Evolutionary conservation across 2,113 vertebrate genomes (phyloP).

Genomic region (Hylia prasina): DNA sequence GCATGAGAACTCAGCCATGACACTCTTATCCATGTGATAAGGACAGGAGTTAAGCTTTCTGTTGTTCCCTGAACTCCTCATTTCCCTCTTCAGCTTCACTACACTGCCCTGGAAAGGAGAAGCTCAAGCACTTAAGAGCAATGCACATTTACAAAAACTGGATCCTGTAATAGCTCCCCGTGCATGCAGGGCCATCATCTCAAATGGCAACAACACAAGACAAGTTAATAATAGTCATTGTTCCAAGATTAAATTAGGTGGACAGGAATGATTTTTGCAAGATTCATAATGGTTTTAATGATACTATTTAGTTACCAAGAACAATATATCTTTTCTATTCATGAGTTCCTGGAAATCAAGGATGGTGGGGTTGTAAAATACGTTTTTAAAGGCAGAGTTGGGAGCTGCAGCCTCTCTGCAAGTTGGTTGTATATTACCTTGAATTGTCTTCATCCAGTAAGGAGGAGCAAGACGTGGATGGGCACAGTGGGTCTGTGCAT

Average conservation of each 20-base stretch:
- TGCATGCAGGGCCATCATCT: conserved; percentile 1
- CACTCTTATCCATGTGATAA: neutral
- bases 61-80: neutral
- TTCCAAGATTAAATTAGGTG: conserved; percentile 44
- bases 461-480: neutral
- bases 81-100: neutral
- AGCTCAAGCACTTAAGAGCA: neutral
- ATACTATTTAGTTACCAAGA: conserved; percentile 43
- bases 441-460: neutral
- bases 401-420: neutral
- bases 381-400: neutral
- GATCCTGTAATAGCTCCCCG: neutral
- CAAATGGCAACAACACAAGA: conserved; percentile 20
- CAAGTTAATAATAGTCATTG: conserved; percentile 39
- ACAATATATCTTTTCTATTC: conserved; percentile 26
- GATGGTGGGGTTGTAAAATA: neutral
- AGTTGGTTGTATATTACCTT: neutral
- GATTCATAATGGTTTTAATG: conserved; percentile 34
- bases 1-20: neutral
- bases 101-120: neutral
- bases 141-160: neutral
- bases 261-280: conserved; percentile 22
- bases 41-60: neutral
- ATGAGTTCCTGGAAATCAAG: conserved; percentile 48
- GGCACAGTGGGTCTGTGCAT: neutral